Evolutionary conservation across 2,797 vertebrate genomes (phyloP).

Genomic region (Galaxias olidus): DNA sequence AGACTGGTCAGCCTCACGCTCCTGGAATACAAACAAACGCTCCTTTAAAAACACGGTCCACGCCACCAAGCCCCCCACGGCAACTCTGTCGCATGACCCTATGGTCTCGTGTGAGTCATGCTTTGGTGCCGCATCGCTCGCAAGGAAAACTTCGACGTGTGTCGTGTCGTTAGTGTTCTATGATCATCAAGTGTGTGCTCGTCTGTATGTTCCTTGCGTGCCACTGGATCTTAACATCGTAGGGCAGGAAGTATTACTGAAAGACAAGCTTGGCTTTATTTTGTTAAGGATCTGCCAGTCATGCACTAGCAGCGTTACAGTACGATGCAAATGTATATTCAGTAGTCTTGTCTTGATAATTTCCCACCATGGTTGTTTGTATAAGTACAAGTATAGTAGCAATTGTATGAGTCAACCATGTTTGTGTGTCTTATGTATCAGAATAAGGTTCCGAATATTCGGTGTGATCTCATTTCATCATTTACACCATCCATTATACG

Average conservation of each 20-base stretch:
- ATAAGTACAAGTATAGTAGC: too few species aligned
- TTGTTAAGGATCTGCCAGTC: background rate
- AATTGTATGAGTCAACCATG: too few species aligned
- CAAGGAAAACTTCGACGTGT: slow-evolving; percentile 14
- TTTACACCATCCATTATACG: background rate
- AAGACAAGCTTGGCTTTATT: background rate
- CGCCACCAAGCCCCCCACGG: slow-evolving; percentile 15
- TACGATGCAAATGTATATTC: background rate
- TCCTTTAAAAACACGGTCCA: slow-evolving; percentile 29
- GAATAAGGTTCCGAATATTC: too few species aligned
- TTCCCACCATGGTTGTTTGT: too few species aligned
- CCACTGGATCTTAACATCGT: slow-evolving; percentile 2
- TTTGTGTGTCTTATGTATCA: too few species aligned
- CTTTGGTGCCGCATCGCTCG: too few species aligned
- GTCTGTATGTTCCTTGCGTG: slow-evolving; percentile 6
- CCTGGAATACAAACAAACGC: slow-evolving; percentile 44
- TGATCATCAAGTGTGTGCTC: background rate
- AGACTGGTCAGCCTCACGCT: slow-evolving; percentile 21
- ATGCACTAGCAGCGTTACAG: too few species aligned
- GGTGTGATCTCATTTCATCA: background rate
- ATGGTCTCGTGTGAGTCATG: slow-evolving; percentile 17
- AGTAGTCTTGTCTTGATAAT: background rate
- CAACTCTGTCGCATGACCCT: slow-evolving; percentile 36
- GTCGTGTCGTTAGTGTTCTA: slow-evolving; percentile 11
- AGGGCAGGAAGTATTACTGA: too few species aligned